Evolutionary conservation across 2,113 vertebrate genomes (phyloP), one percentile per base, ranked within the genome.

Genomic region (Vireo altiloquus): DNA sequence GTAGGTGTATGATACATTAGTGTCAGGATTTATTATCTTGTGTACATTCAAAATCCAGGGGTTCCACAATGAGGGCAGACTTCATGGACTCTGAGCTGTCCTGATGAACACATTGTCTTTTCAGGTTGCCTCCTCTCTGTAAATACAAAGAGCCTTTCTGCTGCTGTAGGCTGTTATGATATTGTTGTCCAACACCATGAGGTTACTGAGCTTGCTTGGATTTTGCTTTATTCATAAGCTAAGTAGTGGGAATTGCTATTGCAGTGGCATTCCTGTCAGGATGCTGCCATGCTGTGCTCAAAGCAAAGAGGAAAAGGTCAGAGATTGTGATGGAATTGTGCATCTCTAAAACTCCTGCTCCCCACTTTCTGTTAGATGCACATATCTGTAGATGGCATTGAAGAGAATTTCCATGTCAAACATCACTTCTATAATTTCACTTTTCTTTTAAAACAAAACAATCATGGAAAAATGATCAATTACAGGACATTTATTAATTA

Each of bases 401-500:
- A 35, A 86, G 63, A 71, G 20, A 64, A 95, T 86, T 39, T 75
- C 52, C 17, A 25, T 25, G 12, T 54, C 66, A 86, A 87, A 39
- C 46, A 63, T 30, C n/a, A 39, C 70, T 94, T 81, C 68, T 95
- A 70, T 57, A 9, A 80, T 79, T 68, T 81, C 28, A 68, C 20
- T 91, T 69, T 71, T 65, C 70, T 89, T 82, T 72, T 37, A 70
- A 85, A 86, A 77, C 69, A 88, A 92, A 95, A 79, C 28, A 83
- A 72, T 89, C 4, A 76, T 93, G 78, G 35, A 81, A 96, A 94
- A 94, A 90, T 60, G 0, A 88, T 72, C 50, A 82, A 71, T 90
- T 94, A 93, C 49, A 87, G 78, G 47, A 95, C 90, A 96, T 82
- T 88, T 94, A 95, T 90, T 97, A 91, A 94, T 76, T 75, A 82